Evolutionary conservation across 2,113 vertebrate species (phyloP).

Genomic region (Apteryx mantelli): DNA sequence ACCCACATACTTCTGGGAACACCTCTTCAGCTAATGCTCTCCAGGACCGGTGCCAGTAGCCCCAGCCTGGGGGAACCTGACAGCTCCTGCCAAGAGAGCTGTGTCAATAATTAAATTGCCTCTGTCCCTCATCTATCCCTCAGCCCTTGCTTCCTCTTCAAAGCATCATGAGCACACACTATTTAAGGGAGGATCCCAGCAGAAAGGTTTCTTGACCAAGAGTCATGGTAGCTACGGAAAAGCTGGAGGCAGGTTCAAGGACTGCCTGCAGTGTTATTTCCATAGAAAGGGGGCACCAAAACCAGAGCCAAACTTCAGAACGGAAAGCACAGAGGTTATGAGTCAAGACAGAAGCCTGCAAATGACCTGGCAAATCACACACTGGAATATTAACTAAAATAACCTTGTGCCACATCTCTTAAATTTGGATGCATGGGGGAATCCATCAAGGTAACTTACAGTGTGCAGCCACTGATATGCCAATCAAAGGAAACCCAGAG

Average conservation of each 20-base stretch:
- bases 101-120: conserved; percentile 4
- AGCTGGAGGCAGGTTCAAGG: neutral
- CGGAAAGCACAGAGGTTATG: neutral
- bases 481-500: conserved; percentile 59
- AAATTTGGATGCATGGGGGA: conserved; percentile 51
- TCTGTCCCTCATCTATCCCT: neutral
- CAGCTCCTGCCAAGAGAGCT: neutral
- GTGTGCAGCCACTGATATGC: conserved; percentile 34
- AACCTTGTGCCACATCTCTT: conserved; percentile 32
- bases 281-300: neutral
- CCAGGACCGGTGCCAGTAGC: neutral
- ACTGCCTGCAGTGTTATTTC: neutral
- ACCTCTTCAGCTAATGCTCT: neutral
- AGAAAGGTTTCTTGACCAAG: neutral
- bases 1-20: neutral
- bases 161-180: neutral
- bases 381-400: conserved; percentile 49
- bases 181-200: neutral
- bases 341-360: neutral
- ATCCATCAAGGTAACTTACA: conserved; percentile 59
- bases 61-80: neutral
- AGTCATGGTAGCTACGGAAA: neutral
- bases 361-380: conserved; percentile 3
- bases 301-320: neutral
- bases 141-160: neutral